Evolutionary conservation across 2,797 vertebrate genomes (phyloP).

Genomic region (Catamblyrhynchus diadema): DNA sequence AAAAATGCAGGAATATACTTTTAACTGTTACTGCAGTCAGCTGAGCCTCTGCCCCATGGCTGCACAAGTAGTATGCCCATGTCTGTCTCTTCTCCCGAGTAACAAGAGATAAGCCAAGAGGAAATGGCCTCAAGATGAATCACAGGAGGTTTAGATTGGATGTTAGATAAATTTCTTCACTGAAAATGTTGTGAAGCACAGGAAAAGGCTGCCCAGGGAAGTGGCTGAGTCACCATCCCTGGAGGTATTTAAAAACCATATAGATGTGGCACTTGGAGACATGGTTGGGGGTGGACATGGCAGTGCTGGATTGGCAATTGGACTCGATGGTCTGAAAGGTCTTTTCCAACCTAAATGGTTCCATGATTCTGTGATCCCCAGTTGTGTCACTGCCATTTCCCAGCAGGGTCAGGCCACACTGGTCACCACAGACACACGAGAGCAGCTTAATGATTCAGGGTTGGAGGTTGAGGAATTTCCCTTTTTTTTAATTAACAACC

Average conservation of each 20-base stretch:
- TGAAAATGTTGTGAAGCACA: neutral
- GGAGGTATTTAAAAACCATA: neutral
- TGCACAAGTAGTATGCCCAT: too few relatives aligned
- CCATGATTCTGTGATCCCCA: neutral
- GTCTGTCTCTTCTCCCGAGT: neutral
- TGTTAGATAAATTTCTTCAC: neutral
- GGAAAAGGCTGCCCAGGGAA: neutral
- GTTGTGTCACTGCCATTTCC: neutral
- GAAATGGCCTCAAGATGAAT: neutral
- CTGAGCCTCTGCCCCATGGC: rapidly evolving
- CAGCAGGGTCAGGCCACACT: neutral
- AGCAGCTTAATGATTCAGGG: neutral
- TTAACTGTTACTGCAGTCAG: neutral
- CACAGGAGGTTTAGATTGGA: neutral
- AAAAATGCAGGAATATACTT: neutral
- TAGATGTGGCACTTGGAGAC: neutral
- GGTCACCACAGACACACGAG: rapidly evolving
- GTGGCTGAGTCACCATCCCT: neutral
- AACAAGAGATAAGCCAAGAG: neutral
- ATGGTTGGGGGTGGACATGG: neutral
- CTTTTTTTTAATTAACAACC: neutral
- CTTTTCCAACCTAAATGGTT: neutral
- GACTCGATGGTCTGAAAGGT: neutral
- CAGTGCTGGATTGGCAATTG: neutral
- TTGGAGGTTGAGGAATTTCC: neutral